Evolutionary conservation across 1,140 invertebrate genomes (phyloP).

Genomic region (Subanguina moxae): DNA sequence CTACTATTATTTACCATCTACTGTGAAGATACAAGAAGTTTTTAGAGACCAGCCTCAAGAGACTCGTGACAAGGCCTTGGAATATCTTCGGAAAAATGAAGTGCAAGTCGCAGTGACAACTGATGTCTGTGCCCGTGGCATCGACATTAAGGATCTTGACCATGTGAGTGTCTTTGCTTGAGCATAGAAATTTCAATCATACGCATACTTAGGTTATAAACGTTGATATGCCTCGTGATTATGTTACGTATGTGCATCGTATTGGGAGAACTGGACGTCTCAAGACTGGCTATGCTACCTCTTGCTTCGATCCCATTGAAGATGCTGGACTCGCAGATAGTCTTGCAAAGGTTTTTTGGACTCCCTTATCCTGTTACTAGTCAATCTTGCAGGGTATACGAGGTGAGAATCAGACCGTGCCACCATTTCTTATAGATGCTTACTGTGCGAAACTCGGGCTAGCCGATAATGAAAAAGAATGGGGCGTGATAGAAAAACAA

Average conservation of each 20-base stretch:
- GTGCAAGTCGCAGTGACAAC: conserved; percentile 80
- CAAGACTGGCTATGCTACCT: conserved; percentile 29
- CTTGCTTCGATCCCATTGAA: conserved; percentile 38
- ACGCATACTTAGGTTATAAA: conserved; percentile 73
- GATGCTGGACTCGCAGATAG: conserved; percentile 24
- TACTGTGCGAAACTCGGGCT: too few species aligned
- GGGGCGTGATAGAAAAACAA: too few species aligned
- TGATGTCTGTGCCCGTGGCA: conserved; percentile 83
- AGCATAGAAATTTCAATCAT: background rate
- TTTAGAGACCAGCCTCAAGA: conserved; percentile 74
- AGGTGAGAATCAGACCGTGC: too few species aligned
- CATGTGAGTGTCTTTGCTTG: conserved; percentile 63
- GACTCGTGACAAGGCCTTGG: conserved; percentile 79
- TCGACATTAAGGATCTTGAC: conserved; percentile 86
- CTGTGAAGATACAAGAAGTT: conserved; percentile 13
- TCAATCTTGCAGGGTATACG: too few species aligned
- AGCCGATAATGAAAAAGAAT: too few species aligned
- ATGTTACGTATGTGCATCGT: conserved; percentile 87
- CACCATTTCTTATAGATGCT: too few species aligned
- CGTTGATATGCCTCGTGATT: conserved; percentile 81
- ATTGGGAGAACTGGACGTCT: conserved; percentile 78
- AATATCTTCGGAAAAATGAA: conserved; percentile 69
- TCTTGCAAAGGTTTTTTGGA: conserved; percentile 39
- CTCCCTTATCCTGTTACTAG: too few species aligned
- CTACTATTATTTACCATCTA: background rate